phyloP scores from a whole-genome alignment of 2,797 vertebrate genomes.

The Poeciliopsis paucimaculata region DNA sequence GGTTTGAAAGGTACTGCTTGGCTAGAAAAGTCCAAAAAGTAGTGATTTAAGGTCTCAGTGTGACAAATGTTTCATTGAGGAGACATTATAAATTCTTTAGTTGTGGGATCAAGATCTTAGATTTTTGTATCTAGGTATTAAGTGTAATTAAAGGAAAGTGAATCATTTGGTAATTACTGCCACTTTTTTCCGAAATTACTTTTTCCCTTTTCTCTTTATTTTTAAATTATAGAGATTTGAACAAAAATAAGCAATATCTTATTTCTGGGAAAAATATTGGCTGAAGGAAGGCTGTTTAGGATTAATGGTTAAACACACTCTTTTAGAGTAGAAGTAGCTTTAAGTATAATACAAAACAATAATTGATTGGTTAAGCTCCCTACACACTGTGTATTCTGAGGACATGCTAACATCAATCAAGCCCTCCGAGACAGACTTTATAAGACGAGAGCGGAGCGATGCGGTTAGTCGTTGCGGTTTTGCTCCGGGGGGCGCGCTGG shows the following conservation, averaged over 20 bases:
- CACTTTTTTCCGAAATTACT: not conserved
- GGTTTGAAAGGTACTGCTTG: not conserved
- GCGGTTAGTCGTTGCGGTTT: conserved; percentile 62
- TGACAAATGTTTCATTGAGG: not conserved
- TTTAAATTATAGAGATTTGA: too few relatives aligned
- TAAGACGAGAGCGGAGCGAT: conserved; percentile 39
- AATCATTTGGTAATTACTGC: not conserved
- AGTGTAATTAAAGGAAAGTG: not conserved
- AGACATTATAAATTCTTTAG: not conserved
- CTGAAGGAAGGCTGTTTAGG: not conserved
- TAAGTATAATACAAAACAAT: not conserved
- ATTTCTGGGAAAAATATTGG: not conserved
- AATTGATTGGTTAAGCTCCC: not conserved
- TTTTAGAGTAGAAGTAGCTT: not conserved
- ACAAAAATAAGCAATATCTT: not conserved
- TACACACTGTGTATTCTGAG: not conserved
- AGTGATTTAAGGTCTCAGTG: not conserved
- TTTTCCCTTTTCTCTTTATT: conserved; percentile 7
- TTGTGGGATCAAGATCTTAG: too few relatives aligned
- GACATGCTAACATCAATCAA: conserved; percentile 36
- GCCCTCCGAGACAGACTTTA: conserved; percentile 32
- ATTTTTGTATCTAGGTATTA: not conserved
- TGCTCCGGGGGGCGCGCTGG: conserved; percentile 32
- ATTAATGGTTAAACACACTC: not conserved
- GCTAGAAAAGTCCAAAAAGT: not conserved